Percentiles rank a stretch among this genome's conserved stretches.
Conservation (phyloP, 2,113 vertebrate genomes). For the human (Homo sapiens) region GRCh38 chr11:102132501-102133000, state of each 20-base stretch:
- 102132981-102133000: too few species aligned
- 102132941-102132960: too few species aligned
- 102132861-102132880: too few species aligned
- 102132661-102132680: not conserved
- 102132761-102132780: not conserved
- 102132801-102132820: not conserved
- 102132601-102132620: not conserved
- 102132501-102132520: not conserved
- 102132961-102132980: too few species aligned
- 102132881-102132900: too few species aligned
- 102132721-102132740: not conserved
- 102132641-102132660: constrained; percentile 16
- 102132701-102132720: not conserved
- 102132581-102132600: not conserved
- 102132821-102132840: constrained; percentile 20
- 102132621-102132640: not conserved
- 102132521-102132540: not conserved
- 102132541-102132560: not conserved
- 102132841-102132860: not conserved
- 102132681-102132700: not conserved
- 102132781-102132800: not conserved
- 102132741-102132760: not conserved
- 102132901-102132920: too few species aligned
- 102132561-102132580: not conserved
- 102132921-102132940: too few species aligned